A percentile compares a stretch with the other conserved stretches of the same genome.
Conservation (phyloP, 2,888 invertebrate genomes). For the Trachelus iudaicus region DNA sequence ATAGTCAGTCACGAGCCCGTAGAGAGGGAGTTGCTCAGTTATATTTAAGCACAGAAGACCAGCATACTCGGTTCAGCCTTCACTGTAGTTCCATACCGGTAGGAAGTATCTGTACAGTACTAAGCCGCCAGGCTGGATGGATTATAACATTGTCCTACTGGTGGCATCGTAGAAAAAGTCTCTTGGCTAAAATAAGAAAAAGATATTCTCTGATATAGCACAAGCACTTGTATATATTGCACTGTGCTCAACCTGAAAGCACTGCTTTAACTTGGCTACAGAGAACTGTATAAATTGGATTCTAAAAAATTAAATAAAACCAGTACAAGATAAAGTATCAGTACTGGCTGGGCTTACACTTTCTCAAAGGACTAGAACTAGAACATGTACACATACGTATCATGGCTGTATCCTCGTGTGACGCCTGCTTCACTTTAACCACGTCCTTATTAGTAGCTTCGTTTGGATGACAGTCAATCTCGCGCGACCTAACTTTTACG, state of each 20-base stretch:
- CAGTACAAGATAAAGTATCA: background rate
- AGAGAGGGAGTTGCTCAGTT: background rate
- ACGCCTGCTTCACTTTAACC: background rate
- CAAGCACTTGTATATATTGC: background rate
- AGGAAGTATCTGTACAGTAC: background rate
- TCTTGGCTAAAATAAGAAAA: background rate
- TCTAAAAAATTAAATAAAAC: background rate
- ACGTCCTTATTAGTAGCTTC: slow-evolving; percentile 36
- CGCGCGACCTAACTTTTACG: background rate
- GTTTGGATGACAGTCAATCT: slow-evolving; percentile 32
- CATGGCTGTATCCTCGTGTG: background rate
- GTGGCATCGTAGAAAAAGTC: background rate
- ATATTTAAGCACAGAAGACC: background rate
- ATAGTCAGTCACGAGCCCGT: background rate
- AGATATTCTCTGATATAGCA: background rate
- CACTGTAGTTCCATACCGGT: background rate
- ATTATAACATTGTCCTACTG: background rate
- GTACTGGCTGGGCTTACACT: background rate
- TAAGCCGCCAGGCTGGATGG: background rate
- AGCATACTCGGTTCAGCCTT: background rate
- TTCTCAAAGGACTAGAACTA: background rate
- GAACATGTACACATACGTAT: background rate
- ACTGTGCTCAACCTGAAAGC: background rate
- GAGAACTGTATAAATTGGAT: background rate
- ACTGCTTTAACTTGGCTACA: too few species aligned